Evolutionary conservation across 1,140 invertebrate species (phyloP).

Genomic region (Plodia interpunctella): DNA sequence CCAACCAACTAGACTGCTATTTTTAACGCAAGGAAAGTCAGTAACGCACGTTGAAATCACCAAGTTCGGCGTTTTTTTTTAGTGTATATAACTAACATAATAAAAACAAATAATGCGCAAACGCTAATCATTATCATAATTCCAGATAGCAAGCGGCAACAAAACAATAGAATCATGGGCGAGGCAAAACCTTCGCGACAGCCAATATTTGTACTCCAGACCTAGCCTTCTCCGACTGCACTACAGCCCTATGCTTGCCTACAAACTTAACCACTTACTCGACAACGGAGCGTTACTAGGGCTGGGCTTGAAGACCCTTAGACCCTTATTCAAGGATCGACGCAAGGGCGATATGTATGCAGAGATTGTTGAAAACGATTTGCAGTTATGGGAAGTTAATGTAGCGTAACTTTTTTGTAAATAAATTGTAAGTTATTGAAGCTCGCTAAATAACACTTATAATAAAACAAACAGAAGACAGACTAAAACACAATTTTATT

Average conservation of each 20-base stretch:
- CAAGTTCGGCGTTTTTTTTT: too few relatives aligned
- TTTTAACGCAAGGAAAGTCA: too few relatives aligned
- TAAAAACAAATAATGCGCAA: too few relatives aligned
- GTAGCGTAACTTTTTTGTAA: constrained; percentile 70
- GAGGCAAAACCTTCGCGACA: constrained; percentile 81
- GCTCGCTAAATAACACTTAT: too few relatives aligned
- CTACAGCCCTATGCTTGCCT: constrained; percentile 82
- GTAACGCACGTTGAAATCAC: too few relatives aligned
- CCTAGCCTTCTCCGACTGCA: constrained; percentile 87
- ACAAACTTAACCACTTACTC: constrained; percentile 83
- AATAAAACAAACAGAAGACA: too few relatives aligned
- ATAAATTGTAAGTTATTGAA: constrained; percentile 9
- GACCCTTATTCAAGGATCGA: constrained; percentile 84
- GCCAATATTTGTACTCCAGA: constrained; percentile 88
- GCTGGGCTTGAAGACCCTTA: constrained; percentile 84
- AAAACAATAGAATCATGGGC: constrained; percentile 87
- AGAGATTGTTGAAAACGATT: constrained; percentile 90
- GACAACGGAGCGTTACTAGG: constrained; percentile 88
- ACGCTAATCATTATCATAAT: neutral
- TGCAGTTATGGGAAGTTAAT: constrained; percentile 91
- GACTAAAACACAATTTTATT: too few relatives aligned
- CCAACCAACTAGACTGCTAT: too few relatives aligned
- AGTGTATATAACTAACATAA: too few relatives aligned
- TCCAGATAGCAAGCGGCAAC: constrained; percentile 86
- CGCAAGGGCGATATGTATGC: constrained; percentile 84